Conservation (phyloP, 2,888 invertebrate genomes). For the Pollenia amentaria region DNA sequence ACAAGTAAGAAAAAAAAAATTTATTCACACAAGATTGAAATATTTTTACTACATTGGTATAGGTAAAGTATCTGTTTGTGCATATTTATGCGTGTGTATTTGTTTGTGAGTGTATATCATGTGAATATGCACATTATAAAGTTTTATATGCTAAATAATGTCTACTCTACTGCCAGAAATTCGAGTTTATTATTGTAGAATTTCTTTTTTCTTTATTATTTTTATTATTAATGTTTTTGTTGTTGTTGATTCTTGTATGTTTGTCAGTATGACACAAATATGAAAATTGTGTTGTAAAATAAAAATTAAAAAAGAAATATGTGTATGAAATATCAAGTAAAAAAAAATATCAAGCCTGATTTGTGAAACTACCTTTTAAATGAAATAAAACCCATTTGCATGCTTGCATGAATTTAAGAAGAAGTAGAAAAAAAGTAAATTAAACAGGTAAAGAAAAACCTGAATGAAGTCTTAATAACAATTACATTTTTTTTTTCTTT, state of each 20-base stretch:
- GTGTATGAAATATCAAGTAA: slow-evolving; percentile 7
- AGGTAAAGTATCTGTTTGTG: not conserved
- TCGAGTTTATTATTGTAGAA: slow-evolving; percentile 63
- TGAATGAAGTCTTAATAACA: slow-evolving; percentile 51
- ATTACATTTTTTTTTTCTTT: slow-evolving; percentile 36
- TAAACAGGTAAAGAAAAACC: slow-evolving; percentile 42
- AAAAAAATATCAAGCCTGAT: slow-evolving; percentile 57
- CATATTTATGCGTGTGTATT: not conserved
- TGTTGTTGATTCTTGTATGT: slow-evolving; percentile 22
- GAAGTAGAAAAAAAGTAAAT: slow-evolving; percentile 20
- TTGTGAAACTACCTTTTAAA: slow-evolving; percentile 63
- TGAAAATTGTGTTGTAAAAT: slow-evolving; percentile 58
- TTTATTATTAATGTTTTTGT: slow-evolving; percentile 19
- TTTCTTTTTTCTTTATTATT: slow-evolving; percentile 47
- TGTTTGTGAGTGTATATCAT: not conserved
- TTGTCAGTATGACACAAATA: slow-evolving; percentile 61
- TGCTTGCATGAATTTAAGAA: slow-evolving; percentile 49
- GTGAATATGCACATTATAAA: slow-evolving; percentile 33
- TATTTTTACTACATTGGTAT: not conserved
- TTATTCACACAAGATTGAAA: slow-evolving; percentile 21
- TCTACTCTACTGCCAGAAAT: slow-evolving; percentile 49
- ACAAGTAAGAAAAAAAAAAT: slow-evolving; percentile 28
- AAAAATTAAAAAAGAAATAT: not conserved
- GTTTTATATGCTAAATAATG: not conserved
- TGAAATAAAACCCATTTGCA: slow-evolving; percentile 48